Conservation (phyloP, 1,140 invertebrate genomes). For the Bombus picipes region DNA sequence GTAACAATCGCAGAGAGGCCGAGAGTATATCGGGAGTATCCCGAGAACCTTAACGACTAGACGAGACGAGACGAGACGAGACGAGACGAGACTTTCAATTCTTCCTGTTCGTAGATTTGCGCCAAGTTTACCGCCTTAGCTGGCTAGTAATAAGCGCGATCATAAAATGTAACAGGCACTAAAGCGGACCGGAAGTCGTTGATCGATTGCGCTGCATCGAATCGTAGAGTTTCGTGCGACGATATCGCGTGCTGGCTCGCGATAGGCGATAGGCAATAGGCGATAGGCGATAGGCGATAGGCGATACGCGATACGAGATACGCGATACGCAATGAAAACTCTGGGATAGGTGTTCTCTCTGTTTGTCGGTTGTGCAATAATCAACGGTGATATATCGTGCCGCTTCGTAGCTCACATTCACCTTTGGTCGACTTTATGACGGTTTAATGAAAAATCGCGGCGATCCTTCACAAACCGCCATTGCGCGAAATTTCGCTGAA, state of each 20-base stretch:
- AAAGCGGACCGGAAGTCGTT: not conserved
- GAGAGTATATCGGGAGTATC: too few relatives aligned
- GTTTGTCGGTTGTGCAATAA: not conserved
- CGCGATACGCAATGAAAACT: slow-evolving; percentile 1
- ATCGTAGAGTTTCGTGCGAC: not conserved
- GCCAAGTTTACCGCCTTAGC: too few relatives aligned
- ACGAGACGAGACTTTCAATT: too few relatives aligned
- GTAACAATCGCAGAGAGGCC: not conserved
- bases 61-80: too few relatives aligned
- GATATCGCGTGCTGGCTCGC: not conserved
- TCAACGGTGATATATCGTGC: not conserved
- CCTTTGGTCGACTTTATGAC: not conserved
- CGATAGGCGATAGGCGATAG: too few relatives aligned
- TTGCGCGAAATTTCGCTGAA: not conserved
- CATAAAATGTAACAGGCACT: slow-evolving; percentile 1
- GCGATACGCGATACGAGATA: not conserved
- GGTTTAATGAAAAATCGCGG: slow-evolving; percentile 19
- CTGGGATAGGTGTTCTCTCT: not conserved
- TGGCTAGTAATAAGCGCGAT: not conserved
- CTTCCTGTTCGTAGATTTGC: not conserved
- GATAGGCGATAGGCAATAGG: too few relatives aligned
- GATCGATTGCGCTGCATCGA: not conserved
- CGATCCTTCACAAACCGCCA: not conserved
- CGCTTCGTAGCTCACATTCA: not conserved
- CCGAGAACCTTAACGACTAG: not conserved